Conservation (phyloP, 2,888 invertebrate species). For the Terebella lapidaria region DNA sequence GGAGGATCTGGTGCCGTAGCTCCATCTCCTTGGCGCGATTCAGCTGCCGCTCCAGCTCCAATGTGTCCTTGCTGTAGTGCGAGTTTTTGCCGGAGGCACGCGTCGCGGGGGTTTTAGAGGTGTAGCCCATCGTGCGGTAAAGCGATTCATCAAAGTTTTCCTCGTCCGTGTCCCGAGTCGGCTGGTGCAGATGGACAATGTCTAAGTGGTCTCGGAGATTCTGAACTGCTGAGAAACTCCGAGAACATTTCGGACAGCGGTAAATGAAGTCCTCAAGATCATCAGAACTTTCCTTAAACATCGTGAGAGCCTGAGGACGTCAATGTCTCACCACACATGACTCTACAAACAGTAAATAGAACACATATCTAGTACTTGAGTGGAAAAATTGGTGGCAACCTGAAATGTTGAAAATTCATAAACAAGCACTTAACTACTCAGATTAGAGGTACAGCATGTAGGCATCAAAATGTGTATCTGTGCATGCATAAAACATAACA, state of each 20-base stretch:
- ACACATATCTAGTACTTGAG: no score
- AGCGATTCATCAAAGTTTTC: not conserved
- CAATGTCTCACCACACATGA: not conserved
- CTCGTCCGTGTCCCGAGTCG: not conserved
- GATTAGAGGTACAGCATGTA: no score
- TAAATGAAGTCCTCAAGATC: not conserved
- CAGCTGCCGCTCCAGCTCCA: not conserved
- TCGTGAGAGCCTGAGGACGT: not conserved
- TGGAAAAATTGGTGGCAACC: no score
- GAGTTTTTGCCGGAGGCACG: not conserved
- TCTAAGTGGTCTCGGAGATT: slow-evolving; percentile 36
- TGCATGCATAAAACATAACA: no score
- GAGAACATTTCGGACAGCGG: not conserved
- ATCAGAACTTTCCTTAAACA: not conserved
- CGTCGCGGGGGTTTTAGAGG: not conserved
- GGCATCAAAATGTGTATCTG: no score
- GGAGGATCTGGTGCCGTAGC: not conserved
- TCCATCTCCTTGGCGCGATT: not conserved
- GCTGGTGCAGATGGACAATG: slow-evolving; percentile 25
- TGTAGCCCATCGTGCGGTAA: not conserved
- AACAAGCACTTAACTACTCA: no score
- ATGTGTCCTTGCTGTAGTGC: not conserved
- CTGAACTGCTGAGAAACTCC: slow-evolving; percentile 32
- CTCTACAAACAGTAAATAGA: no score
- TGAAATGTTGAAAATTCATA: no score